A percentile compares a stretch with the other conserved stretches of the same genome.
These are phyloP conservation scores for Cichladusa arquata DNA, from an alignment of 2,113 vertebrate species.

Conservation along the genomic window DNA sequence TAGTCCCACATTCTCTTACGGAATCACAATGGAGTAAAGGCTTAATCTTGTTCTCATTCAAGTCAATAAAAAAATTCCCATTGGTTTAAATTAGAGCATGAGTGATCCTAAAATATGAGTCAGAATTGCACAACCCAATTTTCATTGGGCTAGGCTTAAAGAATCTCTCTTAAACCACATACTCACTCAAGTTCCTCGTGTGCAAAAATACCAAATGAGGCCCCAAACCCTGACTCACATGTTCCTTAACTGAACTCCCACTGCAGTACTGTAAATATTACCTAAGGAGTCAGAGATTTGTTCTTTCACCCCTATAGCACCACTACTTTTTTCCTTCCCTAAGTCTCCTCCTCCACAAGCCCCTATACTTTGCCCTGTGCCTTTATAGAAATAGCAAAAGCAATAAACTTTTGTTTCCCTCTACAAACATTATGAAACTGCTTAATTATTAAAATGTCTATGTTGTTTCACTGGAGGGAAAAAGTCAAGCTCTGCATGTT, in stretches of 20 bases:
- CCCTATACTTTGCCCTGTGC: background rate
- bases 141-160: background rate
- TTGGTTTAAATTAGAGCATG: slow-evolving; percentile 5
- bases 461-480: slow-evolving; percentile 32
- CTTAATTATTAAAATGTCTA: slow-evolving; percentile 57
- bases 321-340: background rate
- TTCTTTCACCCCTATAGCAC: background rate
- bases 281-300: background rate
- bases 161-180: background rate
- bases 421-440: slow-evolving; percentile 29
- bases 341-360: background rate
- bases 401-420: slow-evolving; percentile 47
- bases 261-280: slow-evolving; percentile 15
- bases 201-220: background rate
- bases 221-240: background rate
- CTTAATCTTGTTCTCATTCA: background rate
- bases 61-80: background rate
- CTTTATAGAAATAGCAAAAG: background rate
- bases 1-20: background rate
- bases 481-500: background rate
- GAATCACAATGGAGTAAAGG: background rate
- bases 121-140: background rate
- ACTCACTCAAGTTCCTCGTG: background rate
- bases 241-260: background rate
- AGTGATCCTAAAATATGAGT: slow-evolving; percentile 7